Conservation (phyloP, 2,113 vertebrate genomes). For the Noctilio leporinus region DNA sequence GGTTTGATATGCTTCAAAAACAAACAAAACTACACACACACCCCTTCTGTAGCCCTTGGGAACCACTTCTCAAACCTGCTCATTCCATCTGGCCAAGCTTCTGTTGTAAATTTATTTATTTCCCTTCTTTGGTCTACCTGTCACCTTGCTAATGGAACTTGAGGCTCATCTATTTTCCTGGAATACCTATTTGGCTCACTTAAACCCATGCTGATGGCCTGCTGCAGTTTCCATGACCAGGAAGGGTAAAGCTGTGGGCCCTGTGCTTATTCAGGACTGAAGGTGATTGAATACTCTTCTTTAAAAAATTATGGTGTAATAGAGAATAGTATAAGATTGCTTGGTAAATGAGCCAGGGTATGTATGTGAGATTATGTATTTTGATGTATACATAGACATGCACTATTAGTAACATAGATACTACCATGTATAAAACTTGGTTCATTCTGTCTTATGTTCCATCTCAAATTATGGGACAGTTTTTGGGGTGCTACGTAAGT, state of each 20-base stretch:
- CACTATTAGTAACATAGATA: background rate
- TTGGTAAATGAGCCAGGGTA: background rate
- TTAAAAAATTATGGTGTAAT: background rate
- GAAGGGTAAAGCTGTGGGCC: background rate
- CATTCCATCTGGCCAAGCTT: background rate
- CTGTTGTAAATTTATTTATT: background rate
- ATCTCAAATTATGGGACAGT: background rate
- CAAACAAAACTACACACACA: background rate
- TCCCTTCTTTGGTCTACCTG: background rate
- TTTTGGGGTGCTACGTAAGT: background rate
- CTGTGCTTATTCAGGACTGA: background rate
- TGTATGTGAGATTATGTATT: background rate
- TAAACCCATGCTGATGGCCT: background rate
- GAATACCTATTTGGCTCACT: background rate
- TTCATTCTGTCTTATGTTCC: background rate
- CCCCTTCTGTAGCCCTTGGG: background rate
- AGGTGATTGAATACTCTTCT: background rate
- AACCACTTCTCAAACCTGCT: background rate
- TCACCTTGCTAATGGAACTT: background rate
- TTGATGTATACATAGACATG: background rate
- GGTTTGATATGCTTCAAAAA: background rate
- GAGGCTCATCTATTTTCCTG: background rate
- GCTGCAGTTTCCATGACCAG: background rate
- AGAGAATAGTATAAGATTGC: background rate
- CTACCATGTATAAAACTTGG: background rate